These are phyloP conservation scores for Uloborus diversus DNA, from an alignment of 1,140 invertebrate species.

Conservation along the genomic window DNA sequence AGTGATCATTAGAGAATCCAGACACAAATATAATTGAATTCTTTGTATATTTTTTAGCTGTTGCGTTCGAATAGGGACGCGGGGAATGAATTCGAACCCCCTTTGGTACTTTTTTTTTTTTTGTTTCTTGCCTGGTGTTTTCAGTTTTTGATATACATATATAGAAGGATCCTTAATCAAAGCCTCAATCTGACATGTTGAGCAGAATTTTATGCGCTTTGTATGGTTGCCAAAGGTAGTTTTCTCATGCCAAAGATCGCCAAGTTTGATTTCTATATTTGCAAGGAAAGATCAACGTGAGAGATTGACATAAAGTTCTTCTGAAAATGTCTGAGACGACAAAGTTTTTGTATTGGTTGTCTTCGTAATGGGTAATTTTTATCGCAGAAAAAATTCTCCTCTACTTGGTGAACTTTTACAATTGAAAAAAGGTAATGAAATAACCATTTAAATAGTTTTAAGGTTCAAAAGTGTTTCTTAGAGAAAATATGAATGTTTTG, in stretches of 20 bases:
- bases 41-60: slow-evolving; percentile 17
- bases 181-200: not conserved
- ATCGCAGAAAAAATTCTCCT: too few species aligned
- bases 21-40: slow-evolving; percentile 52
- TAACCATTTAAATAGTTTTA: too few species aligned
- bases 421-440: too few species aligned
- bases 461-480: too few species aligned
- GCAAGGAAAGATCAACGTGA: slow-evolving; percentile 22
- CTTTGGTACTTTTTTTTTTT: not conserved
- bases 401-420: too few species aligned
- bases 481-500: too few species aligned
- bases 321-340: too few species aligned
- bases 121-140: not conserved
- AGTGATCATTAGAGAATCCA: slow-evolving; percentile 49
- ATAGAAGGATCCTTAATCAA: slow-evolving; percentile 11
- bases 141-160: not conserved
- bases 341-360: too few species aligned
- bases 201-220: not conserved
- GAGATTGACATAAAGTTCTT: too few species aligned
- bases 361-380: too few species aligned
- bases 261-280: slow-evolving; percentile 42
- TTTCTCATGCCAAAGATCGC: not conserved
- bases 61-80: not conserved
- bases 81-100: not conserved
- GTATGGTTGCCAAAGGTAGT: not conserved